Evolutionary conservation across 2,888 invertebrate species (phyloP).

Genomic region (Mimumesa dahlbomi): DNA sequence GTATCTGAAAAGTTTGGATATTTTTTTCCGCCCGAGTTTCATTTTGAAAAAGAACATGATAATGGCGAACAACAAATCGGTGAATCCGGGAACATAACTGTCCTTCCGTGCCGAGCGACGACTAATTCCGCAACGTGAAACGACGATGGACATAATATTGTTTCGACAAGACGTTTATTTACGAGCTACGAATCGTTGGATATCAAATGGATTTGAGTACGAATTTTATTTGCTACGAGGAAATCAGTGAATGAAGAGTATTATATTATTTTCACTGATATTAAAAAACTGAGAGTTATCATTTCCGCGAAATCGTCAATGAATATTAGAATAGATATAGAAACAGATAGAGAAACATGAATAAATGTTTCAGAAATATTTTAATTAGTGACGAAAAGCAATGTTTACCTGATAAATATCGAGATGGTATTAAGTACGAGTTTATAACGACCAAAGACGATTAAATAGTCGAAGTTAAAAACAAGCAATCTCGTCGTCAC

Average conservation of each 20-base stretch:
- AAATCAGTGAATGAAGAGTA: neutral
- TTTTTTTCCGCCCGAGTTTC: neutral
- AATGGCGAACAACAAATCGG: too few species aligned
- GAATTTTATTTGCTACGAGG: neutral
- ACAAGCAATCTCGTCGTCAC: neutral
- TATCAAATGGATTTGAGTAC: neutral
- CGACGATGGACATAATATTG: too few species aligned
- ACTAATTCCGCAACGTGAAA: neutral
- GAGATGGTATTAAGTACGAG: too few species aligned
- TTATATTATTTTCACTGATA: constrained; percentile 1
- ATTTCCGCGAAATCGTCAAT: neutral
- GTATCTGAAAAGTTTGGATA: constrained; percentile 15
- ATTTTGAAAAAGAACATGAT: neutral
- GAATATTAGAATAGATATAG: too few species aligned
- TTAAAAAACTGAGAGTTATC: neutral
- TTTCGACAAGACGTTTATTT: constrained; percentile 6
- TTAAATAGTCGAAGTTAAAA: too few species aligned
- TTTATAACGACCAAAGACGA: neutral
- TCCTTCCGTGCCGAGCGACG: neutral
- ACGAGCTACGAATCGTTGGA: neutral
- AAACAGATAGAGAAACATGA: too few species aligned
- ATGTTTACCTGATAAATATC: too few species aligned
- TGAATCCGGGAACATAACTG: neutral
- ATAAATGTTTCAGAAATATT: too few species aligned
- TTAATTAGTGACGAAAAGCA: too few species aligned